Evolutionary conservation across 2,113 vertebrate species (phyloP).

Genomic region (Charina bottae): DNA sequence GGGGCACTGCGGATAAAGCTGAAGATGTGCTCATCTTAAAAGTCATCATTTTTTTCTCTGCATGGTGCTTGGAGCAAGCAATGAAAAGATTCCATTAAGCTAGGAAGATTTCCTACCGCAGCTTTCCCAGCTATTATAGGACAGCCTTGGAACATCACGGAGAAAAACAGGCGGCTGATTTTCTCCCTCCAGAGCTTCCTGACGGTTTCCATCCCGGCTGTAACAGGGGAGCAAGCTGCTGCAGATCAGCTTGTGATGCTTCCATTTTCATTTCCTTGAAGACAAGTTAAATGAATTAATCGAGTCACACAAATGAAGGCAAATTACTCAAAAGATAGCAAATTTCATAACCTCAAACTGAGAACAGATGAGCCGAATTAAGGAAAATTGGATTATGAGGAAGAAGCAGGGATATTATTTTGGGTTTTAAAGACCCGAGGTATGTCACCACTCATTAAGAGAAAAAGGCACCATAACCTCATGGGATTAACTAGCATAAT

Average conservation of each 20-base stretch:
- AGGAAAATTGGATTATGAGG: constrained; percentile 29
- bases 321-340: constrained; percentile 36
- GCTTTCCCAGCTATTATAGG: background rate
- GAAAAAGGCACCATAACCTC: background rate
- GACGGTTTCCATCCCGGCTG: background rate
- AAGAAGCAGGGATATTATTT: background rate
- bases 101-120: background rate
- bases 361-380: constrained; percentile 28
- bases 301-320: constrained; percentile 29
- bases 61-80: background rate
- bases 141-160: background rate
- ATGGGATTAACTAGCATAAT: background rate
- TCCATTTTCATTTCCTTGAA: constrained; percentile 20
- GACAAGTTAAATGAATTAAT: constrained; percentile 39
- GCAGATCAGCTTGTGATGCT: background rate
- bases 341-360: constrained; percentile 36
- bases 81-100: background rate
- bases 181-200: background rate
- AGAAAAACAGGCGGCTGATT: background rate
- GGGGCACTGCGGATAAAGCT: background rate
- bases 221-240: background rate
- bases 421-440: background rate
- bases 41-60: background rate
- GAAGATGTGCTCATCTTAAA: background rate
- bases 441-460: background rate